A percentile compares a stretch with the other conserved stretches of the same genome.
Evolutionary conservation across 2,797 vertebrate species (phyloP).

Genomic region (Gambelia wislizenii): DNA sequence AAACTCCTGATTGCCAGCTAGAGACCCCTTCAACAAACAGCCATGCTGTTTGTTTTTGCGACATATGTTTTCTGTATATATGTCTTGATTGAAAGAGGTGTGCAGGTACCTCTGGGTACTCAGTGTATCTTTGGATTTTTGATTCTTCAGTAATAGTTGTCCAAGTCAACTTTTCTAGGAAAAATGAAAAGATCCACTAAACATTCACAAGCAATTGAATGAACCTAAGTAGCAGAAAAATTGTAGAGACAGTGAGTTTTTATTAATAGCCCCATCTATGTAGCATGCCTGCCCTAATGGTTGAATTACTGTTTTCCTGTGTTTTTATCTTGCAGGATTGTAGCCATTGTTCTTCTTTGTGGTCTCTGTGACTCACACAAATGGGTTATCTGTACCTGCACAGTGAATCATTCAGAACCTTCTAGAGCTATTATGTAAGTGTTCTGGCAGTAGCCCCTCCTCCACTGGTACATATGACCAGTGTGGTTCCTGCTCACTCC

Average conservation of each 20-base stretch:
- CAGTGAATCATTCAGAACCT: no score
- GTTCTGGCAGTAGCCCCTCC: no score
- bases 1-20: not conserved
- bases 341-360: no score
- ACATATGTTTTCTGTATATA: not conserved
- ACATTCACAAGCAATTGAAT: not conserved
- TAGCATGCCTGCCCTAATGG: not conserved
- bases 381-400: no score
- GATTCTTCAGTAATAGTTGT: not conserved
- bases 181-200: not conserved
- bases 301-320: not conserved
- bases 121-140: not conserved
- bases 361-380: no score
- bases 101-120: not conserved
- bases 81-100: not conserved
- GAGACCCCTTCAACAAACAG: not conserved
- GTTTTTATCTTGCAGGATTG: no score
- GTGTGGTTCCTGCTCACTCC: no score
- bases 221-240: not conserved
- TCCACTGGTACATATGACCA: no score
- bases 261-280: not conserved
- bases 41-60: not conserved
- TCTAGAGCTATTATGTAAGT: no score
- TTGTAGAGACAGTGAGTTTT: not conserved
- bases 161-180: not conserved